Base-by-base conservation (phyloP, 2,797 vertebrate genomes). In the Leptodactylus fallax region DNA sequence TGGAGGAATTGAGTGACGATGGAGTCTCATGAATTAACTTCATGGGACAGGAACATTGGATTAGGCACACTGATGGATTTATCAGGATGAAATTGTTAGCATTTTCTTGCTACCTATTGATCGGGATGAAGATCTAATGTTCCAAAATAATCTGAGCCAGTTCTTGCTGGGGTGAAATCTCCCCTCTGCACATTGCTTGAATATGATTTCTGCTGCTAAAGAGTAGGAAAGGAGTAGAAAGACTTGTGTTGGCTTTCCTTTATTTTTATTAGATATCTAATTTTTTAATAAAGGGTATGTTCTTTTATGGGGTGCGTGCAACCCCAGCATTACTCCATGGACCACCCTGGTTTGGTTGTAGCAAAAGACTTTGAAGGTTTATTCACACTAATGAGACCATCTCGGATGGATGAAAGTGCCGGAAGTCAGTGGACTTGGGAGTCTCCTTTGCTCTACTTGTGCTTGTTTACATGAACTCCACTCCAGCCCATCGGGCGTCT, bases 381-480 rank as follows among this genome's bases (percentile, higher is more conserved):
- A 58, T 56, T 10, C 9, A 36, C 36, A 36, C 36, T 36, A 36
- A 36, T 36, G 36, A 2, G 2, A 36, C 36, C 36, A 36, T 85
- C 9, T n/a, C 7, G 17, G 77, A 23, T 77, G 45, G 51, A 58
- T 58, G 5, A 56, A 16, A 16, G 13, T 56, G 11, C 5, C 21
- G 11, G 63, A 55, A 78, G 58, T 19, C 27, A 49, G 16, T 12
- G 17, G 83, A 5, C 45, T 71, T 21, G 12, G n/a, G 25, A 36
- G 51, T 25, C 27, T 74, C 71, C 67, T 85, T 60, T 21, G 2
- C 56, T 61, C 58, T 69, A 12, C 60, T 51, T 79, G 45, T 83
- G 79, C 88, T 86, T 79, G 88, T 89, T 89, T 89, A 89, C 88
- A 85, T 85, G 47, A 81, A 85, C 77, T 76, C 72, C 87, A 89